phyloP scores from a whole-genome alignment of 2,113 vertebrate genomes.

The Trogon surrucura region DNA sequence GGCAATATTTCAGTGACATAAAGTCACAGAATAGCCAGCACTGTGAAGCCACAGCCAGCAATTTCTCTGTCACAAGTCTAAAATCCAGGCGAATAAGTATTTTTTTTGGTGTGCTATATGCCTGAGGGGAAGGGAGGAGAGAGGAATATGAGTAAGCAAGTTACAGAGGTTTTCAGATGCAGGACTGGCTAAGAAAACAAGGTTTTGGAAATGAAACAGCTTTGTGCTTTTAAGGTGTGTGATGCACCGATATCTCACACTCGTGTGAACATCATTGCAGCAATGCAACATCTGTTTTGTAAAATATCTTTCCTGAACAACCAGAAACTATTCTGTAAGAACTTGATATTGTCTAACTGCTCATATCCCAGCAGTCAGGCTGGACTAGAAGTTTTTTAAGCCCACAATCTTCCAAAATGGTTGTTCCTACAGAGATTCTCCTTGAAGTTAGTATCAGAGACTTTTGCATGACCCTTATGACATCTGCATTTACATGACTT shows the following conservation, averaged over 20 bases:
- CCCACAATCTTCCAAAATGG: background rate
- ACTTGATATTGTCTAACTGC: background rate
- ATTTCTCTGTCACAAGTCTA: background rate
- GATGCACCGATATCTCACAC: background rate
- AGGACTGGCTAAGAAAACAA: background rate
- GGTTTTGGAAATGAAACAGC: background rate
- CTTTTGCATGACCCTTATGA: background rate
- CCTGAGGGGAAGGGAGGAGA: background rate
- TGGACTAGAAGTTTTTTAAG: background rate
- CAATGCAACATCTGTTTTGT: background rate
- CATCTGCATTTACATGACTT: conserved; percentile 12
- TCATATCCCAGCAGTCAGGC: background rate
- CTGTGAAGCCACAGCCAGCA: background rate
- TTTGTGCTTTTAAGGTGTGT: background rate
- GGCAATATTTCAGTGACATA: background rate
- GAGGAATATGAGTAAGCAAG: background rate
- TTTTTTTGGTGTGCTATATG: background rate
- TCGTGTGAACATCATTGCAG: background rate
- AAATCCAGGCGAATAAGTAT: background rate
- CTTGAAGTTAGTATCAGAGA: background rate
- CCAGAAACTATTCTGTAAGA: background rate
- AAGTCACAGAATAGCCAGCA: background rate
- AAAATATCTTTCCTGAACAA: background rate
- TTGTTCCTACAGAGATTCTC: background rate
- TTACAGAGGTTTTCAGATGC: background rate